Evolutionary conservation across 2,113 vertebrate genomes (phyloP), one percentile per base, ranked within the genome.

Genomic region (Pungitius pungitius): DNA sequence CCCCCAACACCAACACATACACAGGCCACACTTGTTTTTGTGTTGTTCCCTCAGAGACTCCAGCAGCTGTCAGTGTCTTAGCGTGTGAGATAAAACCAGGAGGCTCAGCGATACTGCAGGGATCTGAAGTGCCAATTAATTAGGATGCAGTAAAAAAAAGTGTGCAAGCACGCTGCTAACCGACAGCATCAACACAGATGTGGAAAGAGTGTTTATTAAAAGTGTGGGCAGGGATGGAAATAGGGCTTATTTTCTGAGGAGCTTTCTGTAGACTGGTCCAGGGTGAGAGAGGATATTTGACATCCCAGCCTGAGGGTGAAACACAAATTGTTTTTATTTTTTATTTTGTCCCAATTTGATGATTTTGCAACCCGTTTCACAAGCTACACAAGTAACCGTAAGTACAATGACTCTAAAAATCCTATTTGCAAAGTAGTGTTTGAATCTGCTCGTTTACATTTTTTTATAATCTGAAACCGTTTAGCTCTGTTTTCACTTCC

Each of bases 111-210:
- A 74, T 84, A 66, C 78, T 64, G 69, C 73, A 45, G 75, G 82
- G 84, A 85, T 80, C 64, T 85, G 77, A 81, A 85, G 77, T 85
- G 87, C 80, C 82, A 81, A 81, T 85, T 88, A 88, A 88, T 87
- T 85, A 83, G 71, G 71, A 82, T 60, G 79, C 84, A 84, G 65
- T 64, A 73, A 78, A 77, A 73, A 74, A 79, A 75, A 66, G 77
- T 37, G 69, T 77, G 61, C 6, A 30, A 72, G 73, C 40, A 42
- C 2, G 14, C 49, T 37, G 73, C 58, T 78, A 75, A 81, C 49
- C 69, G 61, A 42, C 76, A 51, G n/a, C 73, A 78, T 68, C 81
- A 69, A 37, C 81, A 65, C 69, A 82, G 73, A 80, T 76, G 78
- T 77, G 69, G 60, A 80, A 42, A 58, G 47, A 33, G 13, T 45